These are phyloP conservation scores for Chrysopa pallens DNA, from an alignment of 1,140 invertebrate species.

Conservation along the genomic window DNA sequence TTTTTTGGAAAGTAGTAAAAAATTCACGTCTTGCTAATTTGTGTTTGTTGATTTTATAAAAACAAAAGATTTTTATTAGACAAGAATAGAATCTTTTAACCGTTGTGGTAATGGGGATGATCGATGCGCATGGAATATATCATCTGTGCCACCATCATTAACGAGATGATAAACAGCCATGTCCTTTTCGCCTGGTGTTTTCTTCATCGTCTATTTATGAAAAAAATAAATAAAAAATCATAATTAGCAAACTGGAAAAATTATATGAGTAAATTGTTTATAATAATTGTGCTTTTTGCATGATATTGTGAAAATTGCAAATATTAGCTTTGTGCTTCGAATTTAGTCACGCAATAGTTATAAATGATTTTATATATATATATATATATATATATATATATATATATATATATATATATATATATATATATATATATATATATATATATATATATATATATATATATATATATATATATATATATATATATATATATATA, in stretches of 20 bases:
- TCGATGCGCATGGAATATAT: not conserved
- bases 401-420: not conserved
- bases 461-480: not conserved
- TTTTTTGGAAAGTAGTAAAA: no score
- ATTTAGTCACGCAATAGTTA: not conserved
- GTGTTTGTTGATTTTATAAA: no score
- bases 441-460: not conserved
- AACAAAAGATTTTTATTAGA: not conserved
- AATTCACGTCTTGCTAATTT: no score
- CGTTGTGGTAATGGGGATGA: not conserved
- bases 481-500: not conserved
- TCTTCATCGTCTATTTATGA: constrained; percentile 20
- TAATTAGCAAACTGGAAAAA: not conserved
- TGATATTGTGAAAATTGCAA: not conserved
- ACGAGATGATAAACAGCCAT: constrained; percentile 23
- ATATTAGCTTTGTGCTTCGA: not conserved
- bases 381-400: not conserved
- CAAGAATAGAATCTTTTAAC: not conserved
- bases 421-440: not conserved
- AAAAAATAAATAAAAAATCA: not conserved
- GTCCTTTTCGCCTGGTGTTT: constrained; percentile 21
- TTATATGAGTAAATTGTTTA: not conserved
- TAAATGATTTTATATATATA: not conserved
- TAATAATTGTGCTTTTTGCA: not conserved
- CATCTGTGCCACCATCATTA: constrained; percentile 12